phyloP scores from a whole-genome alignment of 2,113 vertebrate genomes.

The Paratilapia polleni region DNA sequence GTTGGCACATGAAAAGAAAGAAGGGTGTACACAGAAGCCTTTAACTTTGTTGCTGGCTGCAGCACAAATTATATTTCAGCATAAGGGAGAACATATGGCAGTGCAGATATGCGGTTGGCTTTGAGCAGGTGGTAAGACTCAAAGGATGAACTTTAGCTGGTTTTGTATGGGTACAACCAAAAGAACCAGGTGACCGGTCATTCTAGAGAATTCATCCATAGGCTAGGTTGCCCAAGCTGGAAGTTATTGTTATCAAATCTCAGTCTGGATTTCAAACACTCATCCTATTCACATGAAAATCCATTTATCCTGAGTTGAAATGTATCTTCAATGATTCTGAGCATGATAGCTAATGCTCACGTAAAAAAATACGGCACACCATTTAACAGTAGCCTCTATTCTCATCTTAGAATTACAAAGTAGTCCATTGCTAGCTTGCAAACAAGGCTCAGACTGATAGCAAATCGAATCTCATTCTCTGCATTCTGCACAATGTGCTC shows the following conservation, averaged over 20 bases:
- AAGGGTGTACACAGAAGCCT: neutral
- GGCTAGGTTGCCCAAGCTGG: neutral
- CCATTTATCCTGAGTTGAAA: neutral
- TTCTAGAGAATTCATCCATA: neutral
- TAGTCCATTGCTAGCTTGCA: neutral
- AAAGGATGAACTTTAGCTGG: neutral
- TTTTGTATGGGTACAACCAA: constrained; percentile 7
- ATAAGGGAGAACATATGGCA: constrained; percentile 10
- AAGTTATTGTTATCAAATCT: neutral
- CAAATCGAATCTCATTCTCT: constrained; percentile 3
- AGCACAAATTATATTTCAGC: neutral
- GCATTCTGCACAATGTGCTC: neutral
- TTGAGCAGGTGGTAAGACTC: constrained; percentile 5
- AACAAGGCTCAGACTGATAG: neutral
- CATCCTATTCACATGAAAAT: neutral
- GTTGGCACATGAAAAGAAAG: neutral
- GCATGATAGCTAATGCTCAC: neutral
- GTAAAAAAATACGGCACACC: neutral
- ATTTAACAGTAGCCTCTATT: neutral
- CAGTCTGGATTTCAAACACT: too few species aligned
- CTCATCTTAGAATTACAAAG: neutral
- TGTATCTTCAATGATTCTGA: neutral
- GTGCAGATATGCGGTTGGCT: neutral
- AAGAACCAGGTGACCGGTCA: neutral
- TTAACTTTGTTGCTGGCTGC: constrained; percentile 6